A percentile compares a stretch with the other conserved stretches of the same genome.
Conservation (phyloP, 2,888 invertebrate species). For the Conistra vaccinii region DNA sequence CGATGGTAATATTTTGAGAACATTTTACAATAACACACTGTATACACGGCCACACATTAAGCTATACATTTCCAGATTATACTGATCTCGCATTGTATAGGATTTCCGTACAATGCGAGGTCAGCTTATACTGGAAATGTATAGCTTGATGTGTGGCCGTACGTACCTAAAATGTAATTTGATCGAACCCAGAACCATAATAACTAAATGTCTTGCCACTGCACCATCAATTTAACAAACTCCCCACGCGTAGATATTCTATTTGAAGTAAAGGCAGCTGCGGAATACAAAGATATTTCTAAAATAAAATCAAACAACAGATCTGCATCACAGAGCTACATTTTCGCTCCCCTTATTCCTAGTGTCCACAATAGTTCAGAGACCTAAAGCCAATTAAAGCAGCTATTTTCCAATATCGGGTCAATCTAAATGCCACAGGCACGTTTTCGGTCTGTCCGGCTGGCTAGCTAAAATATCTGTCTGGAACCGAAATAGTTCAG, state of each 20-base stretch:
- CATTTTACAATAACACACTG: not conserved
- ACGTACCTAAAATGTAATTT: not conserved
- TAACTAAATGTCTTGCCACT: not conserved
- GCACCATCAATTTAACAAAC: not conserved
- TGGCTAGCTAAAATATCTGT: conserved; percentile 17
- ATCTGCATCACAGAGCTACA: not conserved
- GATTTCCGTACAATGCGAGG: too few species aligned
- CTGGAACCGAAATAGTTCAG: conserved; percentile 25
- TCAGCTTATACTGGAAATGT: too few species aligned
- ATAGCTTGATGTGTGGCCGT: too few species aligned
- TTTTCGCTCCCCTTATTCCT: not conserved
- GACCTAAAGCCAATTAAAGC: not conserved
- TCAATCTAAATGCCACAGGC: conserved; percentile 38
- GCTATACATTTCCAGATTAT: too few species aligned
- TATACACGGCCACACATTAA: too few species aligned
- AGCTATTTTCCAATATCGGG: conserved; percentile 14
- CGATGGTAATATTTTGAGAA: not conserved
- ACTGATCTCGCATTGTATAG: too few species aligned
- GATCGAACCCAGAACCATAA: not conserved
- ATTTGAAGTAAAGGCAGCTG: too few species aligned
- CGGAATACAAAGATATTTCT: not conserved
- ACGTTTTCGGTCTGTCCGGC: conserved; percentile 4
- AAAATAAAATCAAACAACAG: not conserved
- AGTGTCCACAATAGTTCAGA: conserved; percentile 1
- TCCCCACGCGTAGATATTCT: not conserved